phyloP scores from a whole-genome alignment of 2,113 vertebrate genomes.

The Gymnogyps californianus region DNA sequence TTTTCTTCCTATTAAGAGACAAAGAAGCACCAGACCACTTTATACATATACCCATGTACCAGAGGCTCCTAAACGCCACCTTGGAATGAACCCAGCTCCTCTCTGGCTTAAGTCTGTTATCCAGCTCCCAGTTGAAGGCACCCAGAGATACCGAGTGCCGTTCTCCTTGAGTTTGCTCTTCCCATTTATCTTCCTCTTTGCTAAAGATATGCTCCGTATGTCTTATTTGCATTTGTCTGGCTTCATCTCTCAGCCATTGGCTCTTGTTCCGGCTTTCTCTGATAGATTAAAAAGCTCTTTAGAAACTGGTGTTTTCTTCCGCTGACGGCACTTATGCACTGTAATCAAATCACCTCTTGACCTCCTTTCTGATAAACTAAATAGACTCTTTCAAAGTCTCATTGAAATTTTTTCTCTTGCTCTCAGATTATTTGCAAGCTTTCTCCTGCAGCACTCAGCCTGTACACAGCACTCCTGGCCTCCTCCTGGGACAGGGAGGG shows the following conservation, averaged over 20 bases:
- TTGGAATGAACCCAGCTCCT: background rate
- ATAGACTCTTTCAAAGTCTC: constrained; percentile 42
- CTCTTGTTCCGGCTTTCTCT: constrained; percentile 13
- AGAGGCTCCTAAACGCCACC: background rate
- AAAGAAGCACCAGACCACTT: background rate
- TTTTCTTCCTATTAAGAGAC: background rate
- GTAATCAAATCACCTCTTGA: constrained; percentile 67
- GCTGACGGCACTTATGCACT: constrained; percentile 13
- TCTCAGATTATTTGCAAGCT: constrained; percentile 35
- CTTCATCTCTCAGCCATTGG: constrained; percentile 17
- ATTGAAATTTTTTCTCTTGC: constrained; percentile 11
- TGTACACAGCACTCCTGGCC: rapidly evolving
- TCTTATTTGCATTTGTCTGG: constrained; percentile 57
- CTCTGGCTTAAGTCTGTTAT: background rate
- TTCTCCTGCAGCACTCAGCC: background rate
- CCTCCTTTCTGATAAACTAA: constrained; percentile 57
- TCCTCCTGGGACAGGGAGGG: background rate
- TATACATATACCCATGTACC: background rate
- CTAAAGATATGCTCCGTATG: constrained; percentile 3
- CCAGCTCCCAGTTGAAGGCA: background rate
- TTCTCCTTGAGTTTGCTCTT: constrained; percentile 60
- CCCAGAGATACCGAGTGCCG: background rate
- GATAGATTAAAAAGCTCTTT: constrained; percentile 58
- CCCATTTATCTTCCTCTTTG: background rate
- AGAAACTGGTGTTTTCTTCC: constrained; percentile 47